Base-by-base conservation (phyloP, 2,797 vertebrate genomes). In the Anabacerthia variegaticeps region DNA sequence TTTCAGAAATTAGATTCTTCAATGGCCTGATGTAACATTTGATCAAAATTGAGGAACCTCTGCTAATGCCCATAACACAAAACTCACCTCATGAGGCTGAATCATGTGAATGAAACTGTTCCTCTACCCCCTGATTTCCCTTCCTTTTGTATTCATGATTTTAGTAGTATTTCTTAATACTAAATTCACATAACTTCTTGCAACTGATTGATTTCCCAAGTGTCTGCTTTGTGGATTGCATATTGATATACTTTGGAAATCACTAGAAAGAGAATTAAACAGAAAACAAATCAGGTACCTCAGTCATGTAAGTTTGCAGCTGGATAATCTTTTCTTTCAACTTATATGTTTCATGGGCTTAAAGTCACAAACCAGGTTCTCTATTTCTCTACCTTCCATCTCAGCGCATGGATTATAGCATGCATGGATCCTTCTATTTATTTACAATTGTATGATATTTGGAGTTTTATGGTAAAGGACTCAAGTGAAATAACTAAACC, bases 111-210 rank as follows among this genome's bases (percentile, higher is more conserved):
- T 79, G 34, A 88, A 84, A 6, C 4, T 63, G 8, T 3, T 89
- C 37, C 2, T 1, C 2, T 58, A 1, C 2, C 2, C 3, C 1
- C 1, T 2, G 0, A 23, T 82, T 85, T 71, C 7, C 16, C 6
- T 71, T 73, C 5, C 75, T 61, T 63, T 68, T 43, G 7, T 71
- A 16, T 71, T 89, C 36, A 39, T 14, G 1, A 21, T 51, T 92
- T 86, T 79, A 55, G 4, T 49, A 6, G 36, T 28, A 39, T 67
- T 52, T 62, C 14, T 21, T n/a, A 30, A 26, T 75, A 36, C 58
- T 71, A 61, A 63, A 51, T 67, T 82, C 41, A 72, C 9, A 11
- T 3, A 61, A 2, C 13, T 36, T 56, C 41, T 89, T 83, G 6
- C 6, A 76, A 68, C 15, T 56, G 59, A 82, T 58, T 54, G 18